Evolutionary conservation across 2,888 invertebrate species (phyloP), one percentile per base, ranked within the genome.

Genomic region (Erynnis tages): DNA sequence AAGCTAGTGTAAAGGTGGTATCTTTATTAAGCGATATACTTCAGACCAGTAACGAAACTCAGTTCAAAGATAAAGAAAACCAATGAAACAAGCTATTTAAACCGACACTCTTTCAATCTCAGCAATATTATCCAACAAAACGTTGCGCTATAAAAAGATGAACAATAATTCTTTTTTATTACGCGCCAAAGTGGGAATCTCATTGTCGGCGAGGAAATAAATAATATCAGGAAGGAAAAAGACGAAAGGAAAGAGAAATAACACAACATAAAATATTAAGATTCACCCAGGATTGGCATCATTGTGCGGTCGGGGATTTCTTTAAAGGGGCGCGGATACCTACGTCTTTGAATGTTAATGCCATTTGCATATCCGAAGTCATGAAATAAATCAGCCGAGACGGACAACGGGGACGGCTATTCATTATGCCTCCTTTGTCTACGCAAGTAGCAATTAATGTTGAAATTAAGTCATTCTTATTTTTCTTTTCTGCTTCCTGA

Each of bases 101-200:
- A 72, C 63, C 65, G 63, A 63, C 75, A 77, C 71, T 79, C 69
- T 67, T 75, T 82, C 79, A 84, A 87, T 85, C 78, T 75, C 73
- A 66, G 73, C 73, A 74, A 77, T 75, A 82, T 79, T 78, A 82
- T 72, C 77, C 77, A 79, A 81, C 83, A 87, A 88, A 87, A 85
- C 82, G 83, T 68, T 69, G 64, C 69, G 79, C 76, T 76, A 80
- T 84, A 82, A 89, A 89, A 82, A 86, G 83, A 87, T 87, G 85
- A 88, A 84, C 88, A 84, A 88, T 89, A 88, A 89, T 87, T 88
- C 87, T 84, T 81, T 88, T 89, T 88, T 88, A 89, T 87, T 86
- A 86, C 82, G 79, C 79, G 76, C 86, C 79, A 85, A 87, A 89
- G 88, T 87, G 86, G 85, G 88, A 87, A 89, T 88, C 85, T 89